These are phyloP conservation scores for Hephaestus fuliginosus DNA, from an alignment of 2,797 vertebrate species.

Conservation along the genomic window DNA sequence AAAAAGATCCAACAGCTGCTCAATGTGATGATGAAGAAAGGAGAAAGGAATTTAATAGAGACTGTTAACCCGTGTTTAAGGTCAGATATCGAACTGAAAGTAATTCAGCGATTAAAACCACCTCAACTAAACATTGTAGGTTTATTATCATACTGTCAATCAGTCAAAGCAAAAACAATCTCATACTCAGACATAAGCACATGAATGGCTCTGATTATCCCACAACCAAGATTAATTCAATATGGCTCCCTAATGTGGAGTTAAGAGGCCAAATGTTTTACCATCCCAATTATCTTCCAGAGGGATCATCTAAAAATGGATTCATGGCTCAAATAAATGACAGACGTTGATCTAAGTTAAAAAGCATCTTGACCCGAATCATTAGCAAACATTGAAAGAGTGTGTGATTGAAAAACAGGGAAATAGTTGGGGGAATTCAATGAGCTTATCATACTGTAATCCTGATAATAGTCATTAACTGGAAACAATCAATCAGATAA, in stretches of 20 bases:
- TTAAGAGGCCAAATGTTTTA: not conserved
- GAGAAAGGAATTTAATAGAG: slow-evolving; percentile 33
- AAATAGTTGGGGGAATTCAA: slow-evolving; percentile 14
- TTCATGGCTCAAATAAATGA: not conserved
- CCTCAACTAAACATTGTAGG: not conserved
- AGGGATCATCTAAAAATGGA: not conserved
- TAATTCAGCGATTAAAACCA: slow-evolving; percentile 6
- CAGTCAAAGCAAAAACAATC: slow-evolving; percentile 25
- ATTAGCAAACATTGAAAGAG: not conserved
- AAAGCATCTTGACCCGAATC: not conserved
- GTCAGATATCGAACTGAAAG: not conserved
- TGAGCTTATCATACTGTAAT: slow-evolving; percentile 37
- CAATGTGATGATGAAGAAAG: not conserved
- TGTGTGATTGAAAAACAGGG: not conserved
- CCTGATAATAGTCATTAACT: slow-evolving; percentile 35
- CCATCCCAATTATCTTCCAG: not conserved
- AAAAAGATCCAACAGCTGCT: slow-evolving; percentile 13
- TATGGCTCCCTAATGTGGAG: not conserved
- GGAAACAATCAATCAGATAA: slow-evolving; percentile 41
- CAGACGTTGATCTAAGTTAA: not conserved
- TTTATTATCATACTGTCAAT: not conserved
- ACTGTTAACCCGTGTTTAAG: not conserved
- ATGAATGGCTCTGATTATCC: slow-evolving; percentile 22
- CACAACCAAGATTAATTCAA: slow-evolving; percentile 30
- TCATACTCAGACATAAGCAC: slow-evolving; percentile 13